Evolutionary conservation across 2,113 vertebrate genomes (phyloP).

Genomic region (Ceratotherium simum): DNA sequence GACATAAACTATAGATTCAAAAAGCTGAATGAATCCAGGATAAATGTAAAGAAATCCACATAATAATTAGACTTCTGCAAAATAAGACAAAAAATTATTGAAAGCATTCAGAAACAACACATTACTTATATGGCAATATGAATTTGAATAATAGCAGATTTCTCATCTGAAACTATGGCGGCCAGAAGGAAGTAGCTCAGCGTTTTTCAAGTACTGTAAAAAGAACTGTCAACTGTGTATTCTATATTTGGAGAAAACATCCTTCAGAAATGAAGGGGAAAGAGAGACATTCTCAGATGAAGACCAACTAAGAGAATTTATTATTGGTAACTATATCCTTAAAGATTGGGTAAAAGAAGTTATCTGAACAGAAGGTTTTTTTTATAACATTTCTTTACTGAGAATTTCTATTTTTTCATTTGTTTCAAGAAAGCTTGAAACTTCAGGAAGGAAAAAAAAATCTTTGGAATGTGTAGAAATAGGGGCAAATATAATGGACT

Average conservation of each 20-base stretch:
- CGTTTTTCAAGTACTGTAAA: background rate
- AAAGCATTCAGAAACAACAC: background rate
- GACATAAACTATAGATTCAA: background rate
- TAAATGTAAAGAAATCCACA: background rate
- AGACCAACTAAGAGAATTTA: background rate
- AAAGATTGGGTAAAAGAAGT: background rate
- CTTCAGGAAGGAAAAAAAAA: background rate
- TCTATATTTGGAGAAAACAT: background rate
- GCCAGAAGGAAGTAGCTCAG: background rate
- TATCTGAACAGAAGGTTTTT: background rate
- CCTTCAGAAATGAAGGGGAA: background rate
- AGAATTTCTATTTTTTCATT: background rate
- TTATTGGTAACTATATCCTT: background rate
- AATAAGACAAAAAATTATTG: background rate
- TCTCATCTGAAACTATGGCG: background rate
- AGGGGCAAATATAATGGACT: background rate
- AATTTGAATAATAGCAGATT: background rate
- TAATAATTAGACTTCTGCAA: background rate
- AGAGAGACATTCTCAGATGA: background rate
- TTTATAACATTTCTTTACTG: background rate
- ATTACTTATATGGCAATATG: background rate
- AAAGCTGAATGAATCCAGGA: background rate
- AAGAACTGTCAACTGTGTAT: background rate
- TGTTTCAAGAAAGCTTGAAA: conserved; percentile 5
- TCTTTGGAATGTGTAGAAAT: background rate